These are phyloP conservation scores for Coleophora flavipennella DNA, from an alignment of 2,888 invertebrate species.

Conservation along the genomic window DNA sequence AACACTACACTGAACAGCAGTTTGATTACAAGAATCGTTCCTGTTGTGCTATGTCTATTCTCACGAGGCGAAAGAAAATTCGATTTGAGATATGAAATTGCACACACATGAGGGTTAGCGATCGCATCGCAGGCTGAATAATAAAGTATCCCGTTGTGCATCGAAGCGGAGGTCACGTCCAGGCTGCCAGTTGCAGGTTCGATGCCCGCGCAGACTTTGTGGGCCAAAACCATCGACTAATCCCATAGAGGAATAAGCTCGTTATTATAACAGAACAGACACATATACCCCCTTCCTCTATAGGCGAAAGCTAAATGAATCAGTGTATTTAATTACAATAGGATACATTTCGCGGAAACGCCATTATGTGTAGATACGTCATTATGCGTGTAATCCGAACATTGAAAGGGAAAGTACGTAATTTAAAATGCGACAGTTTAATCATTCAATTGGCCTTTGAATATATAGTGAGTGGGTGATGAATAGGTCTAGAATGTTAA, in stretches of 20 bases:
- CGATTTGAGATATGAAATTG: constrained; percentile 30
- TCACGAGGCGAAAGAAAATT: constrained; percentile 19
- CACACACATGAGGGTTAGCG: constrained; percentile 34
- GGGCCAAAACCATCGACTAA: constrained; percentile 15
- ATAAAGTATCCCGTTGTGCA: constrained; percentile 45
- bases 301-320: constrained; percentile 17
- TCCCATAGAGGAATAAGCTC: constrained; percentile 7
- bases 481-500: no score
- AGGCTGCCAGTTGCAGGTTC: constrained; percentile 33
- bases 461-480: no score
- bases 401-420: constrained; percentile 45
- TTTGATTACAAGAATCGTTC: constrained; percentile 5
- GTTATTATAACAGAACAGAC: constrained; percentile 16
- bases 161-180: constrained; percentile 53
- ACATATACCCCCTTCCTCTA: no score
- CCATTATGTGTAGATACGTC: no score
- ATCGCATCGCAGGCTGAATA: constrained; percentile 41
- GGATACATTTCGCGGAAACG: no score
- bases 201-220: constrained; percentile 26
- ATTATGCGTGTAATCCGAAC: constrained; percentile 43
- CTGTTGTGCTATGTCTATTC: constrained; percentile 2
- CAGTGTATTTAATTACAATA: no score
- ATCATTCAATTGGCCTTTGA: constrained; percentile 11
- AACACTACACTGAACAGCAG: constrained; percentile 3
- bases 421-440: constrained; percentile 16